Base-by-base conservation (phyloP, 2,113 vertebrate species). In the Nettapus auritus region DNA sequence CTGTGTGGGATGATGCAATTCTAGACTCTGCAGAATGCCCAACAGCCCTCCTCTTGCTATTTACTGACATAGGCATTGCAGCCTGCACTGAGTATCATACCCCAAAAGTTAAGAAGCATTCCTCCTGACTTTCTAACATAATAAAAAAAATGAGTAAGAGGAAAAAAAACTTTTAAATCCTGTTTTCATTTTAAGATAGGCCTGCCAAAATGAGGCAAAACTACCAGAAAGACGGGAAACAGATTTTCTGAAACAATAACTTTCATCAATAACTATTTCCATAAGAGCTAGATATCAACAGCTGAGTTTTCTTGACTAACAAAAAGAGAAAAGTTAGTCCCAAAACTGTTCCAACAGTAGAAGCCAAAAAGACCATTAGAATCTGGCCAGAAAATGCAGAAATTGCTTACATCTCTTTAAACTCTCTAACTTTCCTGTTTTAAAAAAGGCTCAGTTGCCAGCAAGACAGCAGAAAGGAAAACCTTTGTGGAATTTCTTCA, bases 371-470 rank as follows among this genome's bases (percentile, higher is more conserved):
- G 73, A 21, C 23, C 16, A 68, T 56, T 63, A 71, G 16, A 86
- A 75, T 78, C 44, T 8, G 13, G 22, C 2, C 34, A 90, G 80
- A 74, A 94, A 89, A 77, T 4, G 23, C 11, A 74, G n/a, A 66
- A 70, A 76, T 21, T 68, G 40, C 26, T 50, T 86, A 11, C 8
- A 29, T 28, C 14, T 81, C 86, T 64, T 70, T 22, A 67, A 62
- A 40, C 13, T 69, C 78, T 73, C 26, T 71, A 69, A n/a, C 57
- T 52, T 78, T 82, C 48, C 66, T 56, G 22, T 60, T 90, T 88
- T 48, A 68, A 95, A 94, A 95, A 94, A 95, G 57, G 62, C 71
- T 78, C 18, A 60, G 75, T 66, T 86, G 71, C 26, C 68, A 84
- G 64, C 46, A 53, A 40, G n/a, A 69, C 19, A 87, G 56, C 25